Base-by-base conservation (phyloP, 2,888 invertebrate genomes). In the Dione vanillae region DNA sequence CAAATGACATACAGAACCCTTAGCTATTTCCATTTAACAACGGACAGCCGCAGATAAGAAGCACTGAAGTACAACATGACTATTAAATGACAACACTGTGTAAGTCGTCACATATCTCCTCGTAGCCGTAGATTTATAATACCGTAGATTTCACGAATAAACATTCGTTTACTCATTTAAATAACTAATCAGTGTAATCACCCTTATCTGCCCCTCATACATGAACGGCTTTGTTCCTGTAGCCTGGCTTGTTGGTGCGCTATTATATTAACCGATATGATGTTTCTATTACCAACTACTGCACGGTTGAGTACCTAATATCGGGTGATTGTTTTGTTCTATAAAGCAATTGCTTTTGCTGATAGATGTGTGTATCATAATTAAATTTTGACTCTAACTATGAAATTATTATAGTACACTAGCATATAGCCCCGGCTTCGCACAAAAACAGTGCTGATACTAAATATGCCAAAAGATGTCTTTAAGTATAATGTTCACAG, bases 171-270 rank as follows among this genome's bases (percentile, higher is more conserved):
- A 51, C 11, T 64, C 54, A 69, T 64, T 69, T 64, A 47, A 69
- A 56, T 61, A 35, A 41, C 40, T 69, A 69, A 69, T 69, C 68
- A 54, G 12, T 19, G 35, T 64, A 59, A 66, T 70, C 65, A 61
- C 54, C 61, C 66, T 70, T 70, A 70, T 70, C 70, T 70, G 66
- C 12, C 19, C 54, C 52, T 45, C 58, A 70, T 65, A 70, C 70
- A 69, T 69, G 70, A 67, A n/a, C 47, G 65, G 58, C 16, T 54
- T 19, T 67, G 72, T 67, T 59, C 59, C 64, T 69, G 69, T 69
- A 47, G 45, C 54, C 64, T 19, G 11, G 35, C 45, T 54, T 70
- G 67, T 67, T 67, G 56, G 70, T 45, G 43, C 65, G 27, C 47
- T 61, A 69, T 69, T 67, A 65, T 67, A 69, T 54, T 43, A 41